phyloP scores from a whole-genome alignment of 2,888 invertebrate species.

The Timema podura region DNA sequence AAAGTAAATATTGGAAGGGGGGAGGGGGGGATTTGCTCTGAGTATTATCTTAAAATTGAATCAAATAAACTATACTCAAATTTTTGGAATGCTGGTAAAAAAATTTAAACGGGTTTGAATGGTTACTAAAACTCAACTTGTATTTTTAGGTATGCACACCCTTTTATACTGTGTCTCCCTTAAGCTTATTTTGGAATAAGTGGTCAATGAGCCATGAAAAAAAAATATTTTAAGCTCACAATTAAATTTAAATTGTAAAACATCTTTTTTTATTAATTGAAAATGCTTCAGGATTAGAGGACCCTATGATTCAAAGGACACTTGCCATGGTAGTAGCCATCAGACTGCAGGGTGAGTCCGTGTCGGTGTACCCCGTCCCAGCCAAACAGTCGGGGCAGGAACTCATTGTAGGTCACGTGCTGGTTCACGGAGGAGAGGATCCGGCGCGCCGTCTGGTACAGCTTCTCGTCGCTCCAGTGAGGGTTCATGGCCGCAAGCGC shows the following conservation, averaged over 20 bases:
- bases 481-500: constrained; percentile 43
- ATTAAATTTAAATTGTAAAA: constrained; percentile 19
- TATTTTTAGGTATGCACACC: no score
- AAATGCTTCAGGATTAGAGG: not conserved
- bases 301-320: not conserved
- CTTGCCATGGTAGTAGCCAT: constrained; percentile 45
- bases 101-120: no score
- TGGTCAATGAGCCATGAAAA: no score
- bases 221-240: no score
- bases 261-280: not conserved
- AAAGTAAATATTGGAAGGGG: no score
- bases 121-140: no score
- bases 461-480: constrained; percentile 44
- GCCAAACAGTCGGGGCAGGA: constrained; percentile 53
- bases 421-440: constrained; percentile 42
- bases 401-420: constrained; percentile 44
- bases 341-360: constrained; percentile 46
- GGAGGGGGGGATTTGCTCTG: no score
- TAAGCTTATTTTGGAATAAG: no score
- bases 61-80: no score
- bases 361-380: constrained; percentile 46
- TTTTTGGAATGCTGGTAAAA: no score
- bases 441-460: constrained; percentile 42
- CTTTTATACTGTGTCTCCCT: no score
- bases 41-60: no score